Conservation (phyloP, 2,113 vertebrate genomes). For the Pantherophis guttatus region DNA sequence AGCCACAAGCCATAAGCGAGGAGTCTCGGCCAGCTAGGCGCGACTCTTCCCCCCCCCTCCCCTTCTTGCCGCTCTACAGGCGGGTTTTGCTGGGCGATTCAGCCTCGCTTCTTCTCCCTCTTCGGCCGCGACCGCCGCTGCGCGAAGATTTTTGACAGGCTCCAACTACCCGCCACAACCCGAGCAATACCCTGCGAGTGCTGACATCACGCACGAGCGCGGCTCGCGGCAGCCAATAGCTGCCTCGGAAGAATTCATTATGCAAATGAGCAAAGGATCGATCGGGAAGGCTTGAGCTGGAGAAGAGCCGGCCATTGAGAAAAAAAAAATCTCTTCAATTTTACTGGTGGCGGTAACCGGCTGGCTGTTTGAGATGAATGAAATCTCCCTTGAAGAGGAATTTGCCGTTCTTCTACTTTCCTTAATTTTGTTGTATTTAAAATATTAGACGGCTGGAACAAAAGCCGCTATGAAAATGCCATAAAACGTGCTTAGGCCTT, state of each 20-base stretch:
- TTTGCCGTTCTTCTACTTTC: constrained; percentile 32
- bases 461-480: not conserved
- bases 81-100: constrained; percentile 18
- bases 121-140: not conserved
- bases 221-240: constrained; percentile 58
- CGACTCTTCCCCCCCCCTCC: not conserved
- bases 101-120: not conserved
- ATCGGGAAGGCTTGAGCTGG: not conserved
- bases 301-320: constrained; percentile 61
- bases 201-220: constrained; percentile 54
- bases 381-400: constrained; percentile 8
- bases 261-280: constrained; percentile 57
- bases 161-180: constrained; percentile 49
- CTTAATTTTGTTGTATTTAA: constrained; percentile 28
- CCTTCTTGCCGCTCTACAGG: constrained; percentile 19
- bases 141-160: constrained; percentile 35
- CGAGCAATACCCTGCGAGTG: constrained; percentile 38
- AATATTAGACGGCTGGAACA: constrained; percentile 28
- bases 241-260: constrained; percentile 28
- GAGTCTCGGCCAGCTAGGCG: not conserved
- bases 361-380: constrained; percentile 33
- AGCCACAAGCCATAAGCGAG: not conserved
- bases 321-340: constrained; percentile 34
- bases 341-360: constrained; percentile 16
- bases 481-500: not conserved